Conservation (phyloP, 2,888 invertebrate genomes). For the Corythucha ciliata region DNA sequence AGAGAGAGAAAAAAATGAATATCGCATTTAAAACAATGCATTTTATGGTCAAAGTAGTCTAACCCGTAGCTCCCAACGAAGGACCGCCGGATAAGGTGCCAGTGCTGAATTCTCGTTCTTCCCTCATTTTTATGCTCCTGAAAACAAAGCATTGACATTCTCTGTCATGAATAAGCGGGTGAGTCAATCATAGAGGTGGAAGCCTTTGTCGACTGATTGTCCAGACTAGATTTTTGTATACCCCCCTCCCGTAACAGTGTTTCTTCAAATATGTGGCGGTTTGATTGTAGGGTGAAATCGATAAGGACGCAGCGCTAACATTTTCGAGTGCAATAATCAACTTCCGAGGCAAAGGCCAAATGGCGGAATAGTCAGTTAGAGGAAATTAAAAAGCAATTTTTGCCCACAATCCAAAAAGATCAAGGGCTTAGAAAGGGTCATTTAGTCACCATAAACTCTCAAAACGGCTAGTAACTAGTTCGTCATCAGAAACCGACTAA, state of each 20-base stretch:
- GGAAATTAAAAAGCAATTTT: too few species aligned
- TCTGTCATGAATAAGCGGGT: background rate
- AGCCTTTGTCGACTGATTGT: too few species aligned
- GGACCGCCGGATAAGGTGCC: constrained; percentile 24
- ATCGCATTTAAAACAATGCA: constrained; percentile 6
- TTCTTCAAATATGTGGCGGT: background rate
- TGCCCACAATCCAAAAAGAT: too few species aligned
- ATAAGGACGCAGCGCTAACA: constrained; percentile 1
- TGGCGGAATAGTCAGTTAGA: too few species aligned
- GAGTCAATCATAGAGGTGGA: background rate
- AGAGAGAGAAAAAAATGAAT: background rate
- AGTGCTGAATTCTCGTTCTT: constrained; percentile 25
- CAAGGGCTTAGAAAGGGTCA: too few species aligned
- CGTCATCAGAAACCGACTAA: too few species aligned
- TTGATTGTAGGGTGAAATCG: background rate
- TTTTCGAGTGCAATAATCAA: too few species aligned
- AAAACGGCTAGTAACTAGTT: too few species aligned
- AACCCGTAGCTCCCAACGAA: background rate
- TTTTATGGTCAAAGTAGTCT: background rate
- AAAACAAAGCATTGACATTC: background rate
- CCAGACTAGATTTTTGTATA: too few species aligned
- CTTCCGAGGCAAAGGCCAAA: too few species aligned
- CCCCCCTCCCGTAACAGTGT: too few species aligned
- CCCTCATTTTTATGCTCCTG: constrained; percentile 26
- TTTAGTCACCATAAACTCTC: too few species aligned